phyloP scores from a whole-genome alignment of 2,888 invertebrate genomes.

The Phymatocera aterrima region DNA sequence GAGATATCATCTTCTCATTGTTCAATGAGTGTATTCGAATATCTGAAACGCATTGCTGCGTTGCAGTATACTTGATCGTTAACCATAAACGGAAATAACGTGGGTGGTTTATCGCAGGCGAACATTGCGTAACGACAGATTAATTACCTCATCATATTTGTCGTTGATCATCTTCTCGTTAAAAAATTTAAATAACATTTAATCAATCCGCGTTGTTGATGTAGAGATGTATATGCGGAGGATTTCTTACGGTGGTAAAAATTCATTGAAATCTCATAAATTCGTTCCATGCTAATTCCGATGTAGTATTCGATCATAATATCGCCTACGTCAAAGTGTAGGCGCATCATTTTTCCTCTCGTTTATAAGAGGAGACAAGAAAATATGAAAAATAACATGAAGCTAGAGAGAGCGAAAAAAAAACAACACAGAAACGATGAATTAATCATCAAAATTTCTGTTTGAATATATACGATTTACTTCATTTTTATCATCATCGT shows the following conservation, averaged over 20 bases:
- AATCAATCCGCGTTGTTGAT: neutral
- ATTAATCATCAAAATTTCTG: no score
- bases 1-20: no score
- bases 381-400: neutral
- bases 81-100: neutral
- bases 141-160: neutral
- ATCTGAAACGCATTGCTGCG: neutral
- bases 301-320: no score
- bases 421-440: no score
- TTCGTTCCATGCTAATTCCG: no score
- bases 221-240: neutral
- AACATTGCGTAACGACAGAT: neutral
- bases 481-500: neutral
- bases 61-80: neutral
- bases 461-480: neutral
- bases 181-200: neutral
- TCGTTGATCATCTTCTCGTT: conserved; percentile 12
- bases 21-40: neutral
- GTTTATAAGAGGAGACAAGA: neutral
- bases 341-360: neutral
- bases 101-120: neutral
- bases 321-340: neutral
- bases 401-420: neutral
- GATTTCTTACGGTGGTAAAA: no score
- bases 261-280: no score